Evolutionary conservation across 2,797 vertebrate genomes (phyloP).

Genomic region (Enteromius argenteus): DNA sequence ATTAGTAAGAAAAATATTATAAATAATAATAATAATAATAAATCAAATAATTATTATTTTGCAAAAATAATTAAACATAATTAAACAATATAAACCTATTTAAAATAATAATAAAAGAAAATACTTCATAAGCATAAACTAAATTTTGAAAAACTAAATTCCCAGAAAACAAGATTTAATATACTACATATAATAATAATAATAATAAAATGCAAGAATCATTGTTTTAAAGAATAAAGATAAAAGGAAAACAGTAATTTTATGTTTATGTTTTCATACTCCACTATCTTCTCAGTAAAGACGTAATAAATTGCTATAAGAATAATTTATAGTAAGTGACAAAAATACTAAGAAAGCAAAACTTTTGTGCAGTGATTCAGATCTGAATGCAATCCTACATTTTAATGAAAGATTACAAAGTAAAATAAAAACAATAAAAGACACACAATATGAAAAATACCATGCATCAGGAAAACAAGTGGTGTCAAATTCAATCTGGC

Average conservation of each 20-base stretch:
- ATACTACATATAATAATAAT: background rate
- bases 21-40: background rate
- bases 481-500: background rate
- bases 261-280: no score
- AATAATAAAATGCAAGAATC: background rate
- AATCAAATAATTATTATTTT: background rate
- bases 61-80: no score
- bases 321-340: background rate
- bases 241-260: background rate
- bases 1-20: background rate
- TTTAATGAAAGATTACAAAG: no score
- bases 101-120: no score
- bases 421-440: no score
- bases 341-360: background rate
- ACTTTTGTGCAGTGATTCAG: background rate
- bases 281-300: background rate
- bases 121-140: no score
- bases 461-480: background rate
- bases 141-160: no score
- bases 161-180: no score
- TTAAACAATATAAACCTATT: no score
- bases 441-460: background rate
- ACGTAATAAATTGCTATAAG: background rate
- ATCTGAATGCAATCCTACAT: background rate
- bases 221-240: background rate